These are phyloP conservation scores for Volucella zonaria DNA, from an alignment of 2,888 invertebrate genomes.

Conservation along the genomic window DNA sequence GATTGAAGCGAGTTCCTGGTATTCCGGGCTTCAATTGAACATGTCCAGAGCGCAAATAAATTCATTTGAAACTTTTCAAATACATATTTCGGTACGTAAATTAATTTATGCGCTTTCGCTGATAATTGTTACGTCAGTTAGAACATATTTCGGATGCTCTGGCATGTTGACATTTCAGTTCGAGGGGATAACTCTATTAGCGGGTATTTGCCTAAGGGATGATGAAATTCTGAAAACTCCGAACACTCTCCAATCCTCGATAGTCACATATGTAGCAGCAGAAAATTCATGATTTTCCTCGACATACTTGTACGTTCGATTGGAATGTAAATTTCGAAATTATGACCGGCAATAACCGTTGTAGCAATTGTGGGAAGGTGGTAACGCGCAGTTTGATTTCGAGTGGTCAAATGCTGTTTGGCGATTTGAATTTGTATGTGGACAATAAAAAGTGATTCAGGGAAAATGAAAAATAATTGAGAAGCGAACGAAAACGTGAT, in stretches of 20 bases:
- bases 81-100: slow-evolving; percentile 21
- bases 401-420: too few species aligned
- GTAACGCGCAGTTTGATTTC: too few species aligned
- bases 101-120: slow-evolving; percentile 48
- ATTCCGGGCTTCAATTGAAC: background rate
- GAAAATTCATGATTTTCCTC: too few species aligned
- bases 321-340: too few species aligned
- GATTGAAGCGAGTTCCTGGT: background rate
- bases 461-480: too few species aligned
- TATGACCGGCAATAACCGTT: too few species aligned
- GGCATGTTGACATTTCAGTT: slow-evolving; percentile 39
- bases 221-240: slow-evolving; percentile 4
- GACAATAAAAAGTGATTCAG: too few species aligned
- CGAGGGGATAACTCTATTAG: slow-evolving; percentile 49
- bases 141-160: background rate
- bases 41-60: slow-evolving; percentile 26
- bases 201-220: slow-evolving; percentile 29
- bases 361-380: too few species aligned
- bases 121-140: slow-evolving; percentile 47
- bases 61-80: slow-evolving; percentile 20
- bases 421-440: too few species aligned
- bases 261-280: too few species aligned
- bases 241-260: background rate
- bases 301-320: too few species aligned
- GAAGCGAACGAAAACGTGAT: too few species aligned